A percentile compares a stretch with the other conserved stretches of the same genome.
phyloP scores from a whole-genome alignment of 2,113 vertebrate genomes.

The Excalfactoria chinensis region DNA sequence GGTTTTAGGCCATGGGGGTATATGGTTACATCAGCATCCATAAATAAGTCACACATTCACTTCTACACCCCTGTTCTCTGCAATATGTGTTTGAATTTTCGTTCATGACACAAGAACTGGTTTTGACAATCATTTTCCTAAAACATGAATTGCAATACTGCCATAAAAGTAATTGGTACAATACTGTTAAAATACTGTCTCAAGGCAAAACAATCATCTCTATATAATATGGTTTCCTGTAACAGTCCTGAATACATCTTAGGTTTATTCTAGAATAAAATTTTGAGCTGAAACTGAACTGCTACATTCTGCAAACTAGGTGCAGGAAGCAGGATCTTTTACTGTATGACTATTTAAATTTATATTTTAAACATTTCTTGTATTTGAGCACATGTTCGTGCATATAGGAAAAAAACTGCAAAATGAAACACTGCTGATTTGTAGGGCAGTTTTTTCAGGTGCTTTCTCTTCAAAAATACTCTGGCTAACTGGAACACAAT shows the following conservation, averaged over 20 bases:
- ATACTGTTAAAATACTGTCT: conserved; percentile 32
- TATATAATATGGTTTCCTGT: not conserved
- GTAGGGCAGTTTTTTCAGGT: not conserved
- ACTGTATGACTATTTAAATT: not conserved
- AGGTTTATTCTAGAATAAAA: not conserved
- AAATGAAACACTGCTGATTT: not conserved
- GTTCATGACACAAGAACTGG: not conserved
- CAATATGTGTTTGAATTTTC: not conserved
- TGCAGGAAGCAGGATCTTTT: not conserved
- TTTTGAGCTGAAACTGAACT: not conserved
- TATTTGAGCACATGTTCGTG: not conserved
- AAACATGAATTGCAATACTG: not conserved
- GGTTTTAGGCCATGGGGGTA: not conserved
- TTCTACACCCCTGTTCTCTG: not conserved
- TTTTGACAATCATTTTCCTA: not conserved
- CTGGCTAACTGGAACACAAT: not conserved
- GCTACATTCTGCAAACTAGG: not conserved
- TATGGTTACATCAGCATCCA: no score
- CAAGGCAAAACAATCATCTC: not conserved
- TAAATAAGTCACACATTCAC: not conserved
- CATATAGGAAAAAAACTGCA: not conserved
- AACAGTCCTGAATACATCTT: not conserved
- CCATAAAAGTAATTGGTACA: conserved; percentile 26
- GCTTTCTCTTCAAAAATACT: not conserved
- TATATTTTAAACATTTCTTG: not conserved